Evolutionary conservation across 2,797 vertebrate genomes (phyloP).

Genomic region (Phalanger gymnotis): DNA sequence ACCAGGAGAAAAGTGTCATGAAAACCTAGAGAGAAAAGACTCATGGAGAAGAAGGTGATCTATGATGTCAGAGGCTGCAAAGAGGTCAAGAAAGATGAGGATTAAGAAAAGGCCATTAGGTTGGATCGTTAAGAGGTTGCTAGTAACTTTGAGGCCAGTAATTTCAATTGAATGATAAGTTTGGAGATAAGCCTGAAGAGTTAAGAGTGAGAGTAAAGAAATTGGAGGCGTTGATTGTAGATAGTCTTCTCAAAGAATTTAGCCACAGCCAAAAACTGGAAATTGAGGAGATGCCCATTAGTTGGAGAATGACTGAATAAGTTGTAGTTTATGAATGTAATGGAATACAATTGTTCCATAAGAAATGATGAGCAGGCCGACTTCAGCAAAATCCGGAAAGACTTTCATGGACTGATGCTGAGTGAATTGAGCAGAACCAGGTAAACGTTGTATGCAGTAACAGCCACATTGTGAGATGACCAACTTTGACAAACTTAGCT

Average conservation of each 20-base stretch:
- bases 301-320: too few relatives aligned
- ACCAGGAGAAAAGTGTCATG: neutral
- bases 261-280: too few relatives aligned
- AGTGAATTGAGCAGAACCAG: too few relatives aligned
- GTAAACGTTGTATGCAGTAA: too few relatives aligned
- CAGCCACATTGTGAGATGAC: too few relatives aligned
- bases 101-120: neutral
- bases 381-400: too few relatives aligned
- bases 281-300: too few relatives aligned
- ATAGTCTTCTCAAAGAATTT: neutral
- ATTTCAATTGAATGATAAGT: neutral
- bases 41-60: neutral
- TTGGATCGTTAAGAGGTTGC: neutral
- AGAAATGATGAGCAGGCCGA: too few relatives aligned
- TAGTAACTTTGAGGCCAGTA: neutral
- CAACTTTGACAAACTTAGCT: too few relatives aligned
- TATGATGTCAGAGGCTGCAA: neutral
- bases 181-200: neutral
- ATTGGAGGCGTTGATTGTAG: neutral
- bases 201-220: neutral
- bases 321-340: too few relatives aligned
- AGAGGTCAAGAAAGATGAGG: neutral
- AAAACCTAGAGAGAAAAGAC: neutral
- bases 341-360: too few relatives aligned
- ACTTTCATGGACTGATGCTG: too few relatives aligned